These are phyloP conservation scores for Balearica regulorum DNA, from an alignment of 2,797 vertebrate genomes.

Conservation along the genomic window DNA sequence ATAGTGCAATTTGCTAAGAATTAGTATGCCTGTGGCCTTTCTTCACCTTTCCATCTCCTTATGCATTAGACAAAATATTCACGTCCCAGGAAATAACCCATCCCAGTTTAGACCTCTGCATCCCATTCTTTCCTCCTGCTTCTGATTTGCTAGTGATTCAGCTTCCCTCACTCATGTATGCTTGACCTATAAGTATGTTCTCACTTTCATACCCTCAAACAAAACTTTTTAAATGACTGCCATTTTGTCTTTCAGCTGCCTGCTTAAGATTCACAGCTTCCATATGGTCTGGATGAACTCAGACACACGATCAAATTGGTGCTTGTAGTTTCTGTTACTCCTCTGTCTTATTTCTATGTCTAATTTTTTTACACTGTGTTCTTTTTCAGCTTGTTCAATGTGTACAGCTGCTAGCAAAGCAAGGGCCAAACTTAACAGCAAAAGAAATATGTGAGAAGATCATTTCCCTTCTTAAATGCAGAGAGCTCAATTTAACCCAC, in stretches of 20 bases:
- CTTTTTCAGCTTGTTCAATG: neutral
- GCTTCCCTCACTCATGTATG: neutral
- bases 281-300: neutral
- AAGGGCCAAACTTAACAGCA: neutral
- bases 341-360: neutral
- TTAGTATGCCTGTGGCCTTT: neutral
- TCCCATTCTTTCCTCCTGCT: neutral
- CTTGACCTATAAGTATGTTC: neutral
- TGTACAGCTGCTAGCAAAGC: neutral
- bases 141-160: neutral
- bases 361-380: neutral
- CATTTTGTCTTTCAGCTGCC: neutral
- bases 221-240: neutral
- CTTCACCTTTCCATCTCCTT: neutral
- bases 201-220: neutral
- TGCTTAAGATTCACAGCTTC: neutral
- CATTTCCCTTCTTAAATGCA: neutral
- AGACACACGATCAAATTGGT: neutral
- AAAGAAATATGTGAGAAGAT: neutral
- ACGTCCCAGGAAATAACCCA: neutral
- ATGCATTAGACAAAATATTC: neutral
- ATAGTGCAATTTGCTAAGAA: neutral
- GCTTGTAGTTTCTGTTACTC: neutral
- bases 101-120: neutral
- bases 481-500: neutral